Percentiles rank a stretch among this genome's conserved stretches.
Conservation (phyloP, 2,797 vertebrate genomes). For the Echiichthys vipera region DNA sequence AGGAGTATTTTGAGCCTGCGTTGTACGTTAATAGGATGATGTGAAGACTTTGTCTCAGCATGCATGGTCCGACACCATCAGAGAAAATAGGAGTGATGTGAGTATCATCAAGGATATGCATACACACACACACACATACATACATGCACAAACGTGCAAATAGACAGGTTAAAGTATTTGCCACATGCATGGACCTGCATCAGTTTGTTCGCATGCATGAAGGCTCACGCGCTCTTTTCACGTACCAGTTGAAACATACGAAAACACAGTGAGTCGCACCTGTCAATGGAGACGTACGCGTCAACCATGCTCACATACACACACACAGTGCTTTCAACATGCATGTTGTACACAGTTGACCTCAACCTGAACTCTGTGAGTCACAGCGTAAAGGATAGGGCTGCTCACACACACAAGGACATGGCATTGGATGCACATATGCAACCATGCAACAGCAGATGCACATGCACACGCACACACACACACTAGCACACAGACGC, state of each 20-base stretch:
- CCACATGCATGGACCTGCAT: not conserved
- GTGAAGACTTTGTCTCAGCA: slow-evolving; percentile 66
- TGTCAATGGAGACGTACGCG: slow-evolving; percentile 12
- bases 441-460: not conserved
- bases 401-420: slow-evolving; percentile 9
- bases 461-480: not conserved
- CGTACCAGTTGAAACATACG: not conserved
- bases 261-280: slow-evolving; percentile 18
- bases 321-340: not conserved
- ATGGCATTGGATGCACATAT: slow-evolving; percentile 9
- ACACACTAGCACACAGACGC: not conserved
- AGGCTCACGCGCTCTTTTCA: not conserved
- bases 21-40: slow-evolving; percentile 71
- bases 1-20: slow-evolving; percentile 67
- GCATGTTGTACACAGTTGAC: not conserved
- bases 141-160: not conserved
- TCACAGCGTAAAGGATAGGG: not conserved
- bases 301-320: not conserved
- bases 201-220: slow-evolving; percentile 18
- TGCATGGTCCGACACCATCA: slow-evolving; percentile 66
- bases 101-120: slow-evolving; percentile 48
- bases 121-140: slow-evolving; percentile 38
- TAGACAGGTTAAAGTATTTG: slow-evolving; percentile 16
- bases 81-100: slow-evolving; percentile 66
- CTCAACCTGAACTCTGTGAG: slow-evolving; percentile 24